These are phyloP conservation scores for Misgurnus mizolepis DNA, from an alignment of 2,113 vertebrate genomes.

Conservation along the genomic window DNA sequence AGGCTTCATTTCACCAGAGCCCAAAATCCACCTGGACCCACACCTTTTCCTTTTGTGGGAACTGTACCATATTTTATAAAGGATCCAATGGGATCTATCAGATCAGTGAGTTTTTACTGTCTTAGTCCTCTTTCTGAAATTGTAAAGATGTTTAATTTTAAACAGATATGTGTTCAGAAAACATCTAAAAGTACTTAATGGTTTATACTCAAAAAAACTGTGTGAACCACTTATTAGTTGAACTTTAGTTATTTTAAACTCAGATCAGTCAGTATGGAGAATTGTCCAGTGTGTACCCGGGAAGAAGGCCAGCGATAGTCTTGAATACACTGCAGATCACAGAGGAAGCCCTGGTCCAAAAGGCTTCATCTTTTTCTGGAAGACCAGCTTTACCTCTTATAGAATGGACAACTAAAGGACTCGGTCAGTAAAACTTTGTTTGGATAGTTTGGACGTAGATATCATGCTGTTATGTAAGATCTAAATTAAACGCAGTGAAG, in stretches of 20 bases:
- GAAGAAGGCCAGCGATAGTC: slow-evolving; percentile 11
- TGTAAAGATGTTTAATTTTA: too few relatives aligned
- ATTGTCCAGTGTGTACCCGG: slow-evolving; percentile 15
- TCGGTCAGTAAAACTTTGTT: slow-evolving; percentile 35
- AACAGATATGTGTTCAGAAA: too few relatives aligned
- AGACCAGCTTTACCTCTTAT: slow-evolving; percentile 41
- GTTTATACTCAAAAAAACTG: too few relatives aligned
- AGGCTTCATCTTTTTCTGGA: slow-evolving; percentile 36
- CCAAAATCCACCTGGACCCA: slow-evolving; percentile 50
- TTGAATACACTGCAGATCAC: slow-evolving; percentile 36
- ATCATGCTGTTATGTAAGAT: background rate
- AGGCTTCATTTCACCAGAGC: slow-evolving; percentile 24
- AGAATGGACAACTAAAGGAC: slow-evolving; percentile 32
- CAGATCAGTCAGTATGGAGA: slow-evolving; percentile 45
- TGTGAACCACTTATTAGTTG: background rate
- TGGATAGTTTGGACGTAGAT: background rate
- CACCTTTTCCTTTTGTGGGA: slow-evolving; percentile 48
- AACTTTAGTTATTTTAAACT: too few relatives aligned
- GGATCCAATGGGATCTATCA: slow-evolving; percentile 19
- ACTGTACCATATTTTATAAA: slow-evolving; percentile 28
- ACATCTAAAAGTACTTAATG: too few relatives aligned
- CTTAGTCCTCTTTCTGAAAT: too few relatives aligned
- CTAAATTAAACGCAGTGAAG: too few relatives aligned
- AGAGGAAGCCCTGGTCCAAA: slow-evolving; percentile 44
- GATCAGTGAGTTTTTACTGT: slow-evolving; percentile 31